Percentiles rank a stretch among this genome's conserved stretches.
Conservation (phyloP, 2,797 vertebrate genomes). For the Pangasius krempfi region DNA sequence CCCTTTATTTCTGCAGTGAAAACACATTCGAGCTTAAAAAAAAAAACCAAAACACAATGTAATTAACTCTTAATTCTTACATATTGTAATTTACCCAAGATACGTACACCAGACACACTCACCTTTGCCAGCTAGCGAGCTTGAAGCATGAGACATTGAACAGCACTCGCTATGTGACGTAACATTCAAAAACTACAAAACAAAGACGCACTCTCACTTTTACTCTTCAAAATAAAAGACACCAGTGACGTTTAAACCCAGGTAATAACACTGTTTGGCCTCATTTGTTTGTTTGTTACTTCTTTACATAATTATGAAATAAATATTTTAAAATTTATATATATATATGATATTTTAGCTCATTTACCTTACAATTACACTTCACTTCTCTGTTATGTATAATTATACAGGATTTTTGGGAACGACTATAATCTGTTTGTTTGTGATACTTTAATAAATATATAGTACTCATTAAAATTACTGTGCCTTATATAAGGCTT, state of each 20-base stretch:
- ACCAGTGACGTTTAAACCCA: neutral
- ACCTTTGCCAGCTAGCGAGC: neutral
- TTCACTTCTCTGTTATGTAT: neutral
- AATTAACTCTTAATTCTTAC: neutral
- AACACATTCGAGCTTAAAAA: neutral
- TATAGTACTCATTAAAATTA: neutral
- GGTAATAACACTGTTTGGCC: neutral
- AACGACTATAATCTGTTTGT: neutral
- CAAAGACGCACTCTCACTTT: neutral
- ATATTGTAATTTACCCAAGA: neutral
- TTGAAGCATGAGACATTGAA: too few relatives aligned
- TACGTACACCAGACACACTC: neutral
- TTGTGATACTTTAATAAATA: neutral
- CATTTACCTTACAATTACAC: neutral
- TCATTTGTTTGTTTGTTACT: neutral
- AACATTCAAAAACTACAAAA: neutral
- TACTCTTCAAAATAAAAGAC: conserved; percentile 14
- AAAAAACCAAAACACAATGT: neutral
- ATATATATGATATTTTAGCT: neutral
- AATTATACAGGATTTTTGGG: too few relatives aligned
- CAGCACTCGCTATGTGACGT: neutral
- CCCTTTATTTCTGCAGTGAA: conserved; percentile 14
- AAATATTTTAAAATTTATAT: too few relatives aligned
- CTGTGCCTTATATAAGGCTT: too few relatives aligned
- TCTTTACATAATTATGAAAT: neutral